These are phyloP conservation scores for Chaenogobius annularis DNA, from an alignment of 2,113 vertebrate genomes.

Conservation along the genomic window DNA sequence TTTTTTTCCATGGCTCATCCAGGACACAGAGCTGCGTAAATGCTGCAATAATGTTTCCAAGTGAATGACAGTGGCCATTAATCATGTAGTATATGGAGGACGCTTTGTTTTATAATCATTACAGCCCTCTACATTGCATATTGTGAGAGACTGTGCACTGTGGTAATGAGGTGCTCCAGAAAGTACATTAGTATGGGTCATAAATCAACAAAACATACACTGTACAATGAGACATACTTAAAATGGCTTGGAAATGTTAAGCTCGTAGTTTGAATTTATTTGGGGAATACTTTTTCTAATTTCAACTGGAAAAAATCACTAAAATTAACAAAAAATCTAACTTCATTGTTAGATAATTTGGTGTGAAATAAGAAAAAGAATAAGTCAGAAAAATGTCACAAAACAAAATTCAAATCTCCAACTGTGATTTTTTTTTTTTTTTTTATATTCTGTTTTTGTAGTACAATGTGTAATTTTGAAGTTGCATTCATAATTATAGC, in stretches of 20 bases:
- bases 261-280: too few relatives aligned
- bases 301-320: neutral
- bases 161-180: conserved; percentile 48
- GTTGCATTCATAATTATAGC: neutral
- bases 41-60: conserved; percentile 59
- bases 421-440: too few relatives aligned
- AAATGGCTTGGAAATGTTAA: too few relatives aligned
- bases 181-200: conserved; percentile 15
- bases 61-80: conserved; percentile 64
- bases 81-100: conserved; percentile 60
- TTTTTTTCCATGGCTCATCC: conserved; percentile 40
- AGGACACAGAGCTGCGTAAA: conserved; percentile 47
- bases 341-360: too few relatives aligned
- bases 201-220: conserved; percentile 45
- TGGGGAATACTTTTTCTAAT: too few relatives aligned
- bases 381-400: too few relatives aligned
- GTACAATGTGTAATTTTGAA: conserved; percentile 17
- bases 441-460: neutral
- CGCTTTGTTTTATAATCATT: conserved; percentile 59
- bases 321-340: too few relatives aligned
- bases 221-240: neutral
- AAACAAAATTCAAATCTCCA: too few relatives aligned
- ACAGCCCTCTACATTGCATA: conserved; percentile 44
- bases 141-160: conserved; percentile 41
- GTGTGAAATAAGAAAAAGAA: too few relatives aligned